Evolutionary conservation across 1,140 invertebrate species (phyloP), one percentile per base, ranked within the genome.

Genomic region (Helicoverpa zea): DNA sequence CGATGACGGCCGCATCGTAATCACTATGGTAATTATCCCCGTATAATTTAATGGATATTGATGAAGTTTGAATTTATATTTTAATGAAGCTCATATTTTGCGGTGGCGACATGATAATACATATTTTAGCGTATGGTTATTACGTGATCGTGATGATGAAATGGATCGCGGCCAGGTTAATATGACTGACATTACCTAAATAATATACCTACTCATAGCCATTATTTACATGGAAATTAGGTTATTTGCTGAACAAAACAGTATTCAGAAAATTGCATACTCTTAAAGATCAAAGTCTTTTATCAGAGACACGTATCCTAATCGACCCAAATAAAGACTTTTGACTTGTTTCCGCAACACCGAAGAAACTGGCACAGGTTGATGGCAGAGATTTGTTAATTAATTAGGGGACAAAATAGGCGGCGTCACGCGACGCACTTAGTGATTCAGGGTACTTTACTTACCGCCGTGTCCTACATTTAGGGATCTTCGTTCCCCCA

Each of bases 331-430:
- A 79, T 79, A 79, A 51, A 79, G 63, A 70, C 59, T 68, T 56
- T 79, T 66, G 61, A 66, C 75, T 66, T 78, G 49, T 54, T 35
- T 49, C 49, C 75, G 18, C 51, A 30, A 23, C 59, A 61, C 12
- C 13, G 30, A 83, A 76, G 85, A 77, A 90, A 90, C 78, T 90
- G 87, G 89, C 87, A 79, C 88, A 85, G 84, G 83, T 84, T 92
- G 92, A 91, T 92, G 87, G 74, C 83, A 54, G 84, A 86, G 89
- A 87, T 91, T 91, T 88, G 86, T 84, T 90, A 88, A 91, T 91
- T 93, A 91, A 92, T 92, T 92, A 92, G 85, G 83, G 81, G 83
- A 90, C 85, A 85, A 84, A 84, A 89, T 92, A 86, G 90, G 83
- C 63, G 64, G 14, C 78, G 89, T 88, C 92, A 93, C 92, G 92